These are phyloP conservation scores for Sylvia borin DNA, from an alignment of 2,797 vertebrate genomes.

Conservation along the genomic window DNA sequence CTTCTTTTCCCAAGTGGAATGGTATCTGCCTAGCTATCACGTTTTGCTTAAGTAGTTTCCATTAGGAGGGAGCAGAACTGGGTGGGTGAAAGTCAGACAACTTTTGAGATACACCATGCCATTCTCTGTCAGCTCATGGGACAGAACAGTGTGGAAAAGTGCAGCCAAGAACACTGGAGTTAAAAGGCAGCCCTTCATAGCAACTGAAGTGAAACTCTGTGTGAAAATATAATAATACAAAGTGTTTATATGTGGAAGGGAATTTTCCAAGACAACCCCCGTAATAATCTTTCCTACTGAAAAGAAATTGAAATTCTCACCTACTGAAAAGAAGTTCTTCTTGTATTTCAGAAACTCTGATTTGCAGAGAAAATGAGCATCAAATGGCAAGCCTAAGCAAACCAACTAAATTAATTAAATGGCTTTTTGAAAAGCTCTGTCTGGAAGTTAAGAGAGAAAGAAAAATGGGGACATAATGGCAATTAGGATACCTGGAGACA, in stretches of 20 bases:
- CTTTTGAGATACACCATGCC: background rate
- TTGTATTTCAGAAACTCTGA: background rate
- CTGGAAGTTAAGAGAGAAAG: background rate
- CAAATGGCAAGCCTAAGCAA: background rate
- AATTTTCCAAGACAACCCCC: background rate
- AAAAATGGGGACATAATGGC: background rate
- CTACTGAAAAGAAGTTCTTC: background rate
- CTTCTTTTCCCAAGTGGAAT: background rate
- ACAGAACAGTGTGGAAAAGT: background rate
- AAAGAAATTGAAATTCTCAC: background rate
- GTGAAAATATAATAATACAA: background rate
- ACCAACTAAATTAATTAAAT: background rate
- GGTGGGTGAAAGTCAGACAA: background rate
- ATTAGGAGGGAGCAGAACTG: background rate
- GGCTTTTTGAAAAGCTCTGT: background rate
- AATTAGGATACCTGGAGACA: background rate
- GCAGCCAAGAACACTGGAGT: background rate
- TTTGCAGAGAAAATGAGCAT: background rate
- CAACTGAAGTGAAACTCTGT: background rate
- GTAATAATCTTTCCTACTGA: background rate
- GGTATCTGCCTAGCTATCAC: background rate
- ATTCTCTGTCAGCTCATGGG: background rate
- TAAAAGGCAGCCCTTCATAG: background rate
- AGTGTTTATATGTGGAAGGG: background rate
- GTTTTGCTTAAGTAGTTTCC: background rate